These are phyloP conservation scores for Clupea harengus DNA, from an alignment of 2,113 vertebrate genomes.

Conservation along the genomic window DNA sequence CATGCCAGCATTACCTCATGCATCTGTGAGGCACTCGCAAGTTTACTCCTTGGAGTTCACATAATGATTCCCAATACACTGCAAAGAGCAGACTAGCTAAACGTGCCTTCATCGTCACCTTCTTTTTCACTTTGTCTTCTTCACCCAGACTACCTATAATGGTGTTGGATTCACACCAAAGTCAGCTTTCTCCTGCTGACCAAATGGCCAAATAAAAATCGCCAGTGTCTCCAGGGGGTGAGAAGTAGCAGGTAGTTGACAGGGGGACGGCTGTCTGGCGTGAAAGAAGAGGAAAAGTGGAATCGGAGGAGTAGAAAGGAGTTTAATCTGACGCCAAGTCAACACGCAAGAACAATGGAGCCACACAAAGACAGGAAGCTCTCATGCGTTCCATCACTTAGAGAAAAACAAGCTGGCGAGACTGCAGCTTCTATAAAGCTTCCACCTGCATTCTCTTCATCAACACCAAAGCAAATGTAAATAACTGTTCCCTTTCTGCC, in stretches of 20 bases:
- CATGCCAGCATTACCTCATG: slow-evolving; percentile 1
- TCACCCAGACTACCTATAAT: not conserved
- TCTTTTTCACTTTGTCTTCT: too few relatives aligned
- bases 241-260: not conserved
- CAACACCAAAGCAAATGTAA: not conserved
- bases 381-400: slow-evolving; percentile 34
- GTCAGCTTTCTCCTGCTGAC: not conserved
- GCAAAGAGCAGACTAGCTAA: not conserved
- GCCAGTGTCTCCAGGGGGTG: not conserved
- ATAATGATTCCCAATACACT: not conserved
- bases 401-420: slow-evolving; percentile 12
- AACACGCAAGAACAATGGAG: slow-evolving; percentile 52
- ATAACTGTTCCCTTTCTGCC: not conserved
- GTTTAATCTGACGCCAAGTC: slow-evolving; percentile 52
- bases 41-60: not conserved
- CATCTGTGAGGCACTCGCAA: not conserved
- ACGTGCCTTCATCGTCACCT: not conserved
- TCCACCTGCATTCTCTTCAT: slow-evolving; percentile 48
- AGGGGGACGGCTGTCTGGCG: not conserved
- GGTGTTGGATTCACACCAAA: not conserved
- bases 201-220: slow-evolving; percentile 3
- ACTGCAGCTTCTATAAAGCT: slow-evolving; percentile 46
- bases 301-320: slow-evolving; percentile 36
- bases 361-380: slow-evolving; percentile 66
- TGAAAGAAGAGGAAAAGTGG: slow-evolving; percentile 6